Evolutionary conservation across 2,888 invertebrate genomes (phyloP).

Genomic region (Ethmia dodecea): DNA sequence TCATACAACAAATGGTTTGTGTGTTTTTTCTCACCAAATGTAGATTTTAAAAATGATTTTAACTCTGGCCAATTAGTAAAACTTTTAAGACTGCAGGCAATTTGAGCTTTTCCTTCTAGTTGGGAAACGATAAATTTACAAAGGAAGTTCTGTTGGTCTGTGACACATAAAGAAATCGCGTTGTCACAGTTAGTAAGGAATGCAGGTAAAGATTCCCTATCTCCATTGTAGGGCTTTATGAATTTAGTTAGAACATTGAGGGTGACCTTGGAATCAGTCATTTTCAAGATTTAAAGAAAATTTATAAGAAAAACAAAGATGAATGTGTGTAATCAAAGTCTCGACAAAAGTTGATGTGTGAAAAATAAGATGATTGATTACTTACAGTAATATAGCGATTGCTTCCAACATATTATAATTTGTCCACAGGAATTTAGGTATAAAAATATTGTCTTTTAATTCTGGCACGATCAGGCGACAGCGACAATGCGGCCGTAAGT

Average conservation of each 20-base stretch:
- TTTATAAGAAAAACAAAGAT: not conserved
- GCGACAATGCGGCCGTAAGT: too few relatives aligned
- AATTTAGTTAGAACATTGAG: not conserved
- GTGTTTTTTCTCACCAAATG: conserved; percentile 15
- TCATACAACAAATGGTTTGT: conserved; percentile 7
- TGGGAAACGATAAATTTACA: conserved; percentile 13
- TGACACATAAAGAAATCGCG: conserved; percentile 7
- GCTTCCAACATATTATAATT: too few relatives aligned
- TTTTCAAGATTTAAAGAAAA: not conserved
- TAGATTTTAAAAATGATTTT: conserved; percentile 10
- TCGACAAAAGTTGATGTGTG: too few relatives aligned
- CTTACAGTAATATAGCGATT: too few relatives aligned
- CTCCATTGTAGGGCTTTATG: conserved; percentile 6
- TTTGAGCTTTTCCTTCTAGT: conserved; percentile 12
- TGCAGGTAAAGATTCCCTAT: conserved; percentile 6
- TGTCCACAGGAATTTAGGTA: too few relatives aligned
- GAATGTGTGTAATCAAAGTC: too few relatives aligned
- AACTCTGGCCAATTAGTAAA: conserved; percentile 9
- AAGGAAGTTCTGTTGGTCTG: conserved; percentile 6
- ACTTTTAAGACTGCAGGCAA: conserved; percentile 9
- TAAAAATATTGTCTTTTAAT: too few relatives aligned
- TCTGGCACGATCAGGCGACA: too few relatives aligned
- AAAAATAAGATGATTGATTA: too few relatives aligned
- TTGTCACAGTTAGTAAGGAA: conserved; percentile 15
- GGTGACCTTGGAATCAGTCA: not conserved